These are phyloP conservation scores for Ashinkailepas kermadecensis DNA, from an alignment of 2,888 invertebrate genomes.

Conservation along the genomic window DNA sequence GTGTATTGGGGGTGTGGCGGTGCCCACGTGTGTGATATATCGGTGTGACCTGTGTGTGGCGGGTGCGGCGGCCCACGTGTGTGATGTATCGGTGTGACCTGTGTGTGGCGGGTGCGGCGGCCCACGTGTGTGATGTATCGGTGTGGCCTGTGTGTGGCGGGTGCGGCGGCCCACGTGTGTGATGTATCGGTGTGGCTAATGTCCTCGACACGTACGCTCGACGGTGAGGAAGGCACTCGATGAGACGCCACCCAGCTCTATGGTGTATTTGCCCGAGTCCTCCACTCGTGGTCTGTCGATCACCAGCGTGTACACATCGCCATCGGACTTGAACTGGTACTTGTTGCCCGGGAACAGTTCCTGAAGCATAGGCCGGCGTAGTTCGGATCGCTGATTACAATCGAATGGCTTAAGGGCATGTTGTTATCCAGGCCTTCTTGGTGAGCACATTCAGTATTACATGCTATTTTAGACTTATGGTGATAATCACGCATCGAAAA, in stretches of 20 bases:
- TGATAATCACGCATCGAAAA: too few species aligned
- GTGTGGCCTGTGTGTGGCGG: background rate
- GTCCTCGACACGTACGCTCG: conserved; percentile 53
- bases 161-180: too few species aligned
- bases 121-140: background rate
- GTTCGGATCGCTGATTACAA: too few species aligned
- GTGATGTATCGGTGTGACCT: conserved; percentile 85
- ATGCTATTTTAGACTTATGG: too few species aligned
- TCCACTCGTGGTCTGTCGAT: conserved; percentile 88
- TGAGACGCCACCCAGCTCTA: conserved; percentile 83
- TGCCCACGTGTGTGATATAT: too few species aligned
- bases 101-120: too few species aligned
- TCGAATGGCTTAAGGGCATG: too few species aligned
- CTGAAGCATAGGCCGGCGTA: conserved; percentile 44
- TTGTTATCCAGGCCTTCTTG: too few species aligned
- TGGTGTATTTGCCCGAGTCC: conserved; percentile 92
- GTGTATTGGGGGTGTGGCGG: too few species aligned
- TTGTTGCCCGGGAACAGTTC: conserved; percentile 94
- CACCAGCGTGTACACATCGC: conserved; percentile 80
- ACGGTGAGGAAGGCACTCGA: conserved; percentile 89
- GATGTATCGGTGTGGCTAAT: too few species aligned
- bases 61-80: conserved; percentile 86
- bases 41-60: conserved; percentile 61
- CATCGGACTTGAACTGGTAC: conserved; percentile 90
- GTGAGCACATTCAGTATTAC: too few species aligned